A percentile compares a stretch with the other conserved stretches of the same genome.
These are phyloP conservation scores for Echiichthys vipera DNA, from an alignment of 2,797 vertebrate species.

Conservation along the genomic window DNA sequence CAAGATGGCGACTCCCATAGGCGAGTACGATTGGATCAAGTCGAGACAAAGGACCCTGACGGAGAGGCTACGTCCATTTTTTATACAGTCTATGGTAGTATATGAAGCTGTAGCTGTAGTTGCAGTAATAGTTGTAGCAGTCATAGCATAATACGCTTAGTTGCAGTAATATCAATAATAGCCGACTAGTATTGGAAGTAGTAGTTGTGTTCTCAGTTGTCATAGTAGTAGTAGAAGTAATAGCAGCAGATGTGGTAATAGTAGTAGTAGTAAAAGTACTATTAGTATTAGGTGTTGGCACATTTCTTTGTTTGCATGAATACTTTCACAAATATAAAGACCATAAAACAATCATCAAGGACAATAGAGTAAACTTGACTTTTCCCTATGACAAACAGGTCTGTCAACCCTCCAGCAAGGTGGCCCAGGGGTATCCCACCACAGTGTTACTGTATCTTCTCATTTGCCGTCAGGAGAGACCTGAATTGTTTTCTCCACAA, in stretches of 20 bases:
- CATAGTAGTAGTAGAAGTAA: neutral
- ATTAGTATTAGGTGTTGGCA: neutral
- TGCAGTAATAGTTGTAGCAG: neutral
- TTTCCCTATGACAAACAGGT: conserved; percentile 25
- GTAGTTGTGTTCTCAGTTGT: neutral
- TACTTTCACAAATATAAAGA: neutral
- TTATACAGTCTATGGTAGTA: too few species aligned
- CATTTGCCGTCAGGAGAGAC: conserved; percentile 8
- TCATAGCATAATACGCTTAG: neutral
- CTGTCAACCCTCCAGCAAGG: neutral
- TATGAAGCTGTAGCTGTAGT: too few species aligned
- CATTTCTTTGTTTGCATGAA: neutral
- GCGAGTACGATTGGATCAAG: too few species aligned
- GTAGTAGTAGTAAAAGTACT: neutral
- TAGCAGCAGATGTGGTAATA: neutral
- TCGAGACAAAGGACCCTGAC: too few species aligned
- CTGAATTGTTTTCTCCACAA: conserved; percentile 44
- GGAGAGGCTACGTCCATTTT: too few species aligned
- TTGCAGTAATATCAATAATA: too few species aligned
- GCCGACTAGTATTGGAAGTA: neutral
- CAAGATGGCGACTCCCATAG: too few species aligned
- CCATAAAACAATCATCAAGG: neutral
- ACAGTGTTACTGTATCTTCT: neutral
- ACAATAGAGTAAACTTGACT: neutral
- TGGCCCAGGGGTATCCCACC: conserved; percentile 11